These are phyloP conservation scores for Philopotamus ludificatus DNA, from an alignment of 1,140 invertebrate species.

Conservation along the genomic window DNA sequence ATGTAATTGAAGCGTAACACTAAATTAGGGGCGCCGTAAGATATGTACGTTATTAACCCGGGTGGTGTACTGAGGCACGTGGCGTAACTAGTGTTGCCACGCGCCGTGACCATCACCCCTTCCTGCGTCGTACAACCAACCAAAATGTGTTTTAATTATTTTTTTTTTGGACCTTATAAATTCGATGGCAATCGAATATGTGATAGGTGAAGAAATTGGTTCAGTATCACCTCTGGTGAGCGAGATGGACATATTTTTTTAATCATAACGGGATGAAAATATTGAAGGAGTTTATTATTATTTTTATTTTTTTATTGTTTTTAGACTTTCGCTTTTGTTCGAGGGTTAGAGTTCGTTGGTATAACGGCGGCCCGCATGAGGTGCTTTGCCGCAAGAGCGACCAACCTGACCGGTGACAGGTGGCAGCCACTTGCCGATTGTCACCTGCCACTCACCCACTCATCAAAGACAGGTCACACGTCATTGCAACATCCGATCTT, in stretches of 20 bases:
- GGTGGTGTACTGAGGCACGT: slow-evolving; percentile 9
- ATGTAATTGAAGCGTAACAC: slow-evolving; percentile 20
- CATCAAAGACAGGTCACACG: slow-evolving; percentile 9
- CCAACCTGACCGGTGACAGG: slow-evolving; percentile 35
- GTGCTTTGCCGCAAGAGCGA: slow-evolving; percentile 33
- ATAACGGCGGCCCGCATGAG: slow-evolving; percentile 34
- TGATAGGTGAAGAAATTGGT: too few species aligned
- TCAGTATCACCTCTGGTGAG: too few species aligned
- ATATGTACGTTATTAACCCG: not conserved
- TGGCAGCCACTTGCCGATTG: slow-evolving; percentile 17
- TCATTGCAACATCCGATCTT: slow-evolving; percentile 2
- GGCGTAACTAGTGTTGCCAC: slow-evolving; percentile 8
- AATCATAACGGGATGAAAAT: too few species aligned
- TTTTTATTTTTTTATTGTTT: not conserved
- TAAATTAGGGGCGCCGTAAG: slow-evolving; percentile 2
- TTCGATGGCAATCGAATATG: not conserved
- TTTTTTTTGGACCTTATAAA: too few species aligned
- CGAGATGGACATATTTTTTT: too few species aligned
- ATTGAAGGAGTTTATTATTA: too few species aligned
- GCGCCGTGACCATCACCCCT: not conserved
- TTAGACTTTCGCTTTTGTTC: not conserved
- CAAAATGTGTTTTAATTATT: not conserved
- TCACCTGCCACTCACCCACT: slow-evolving; percentile 9
- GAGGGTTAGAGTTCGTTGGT: slow-evolving; percentile 13
- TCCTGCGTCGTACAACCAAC: slow-evolving; percentile 2